These are phyloP conservation scores for Microcebus tavaratra DNA, from an alignment of 2,113 vertebrate species.

Conservation along the genomic window DNA sequence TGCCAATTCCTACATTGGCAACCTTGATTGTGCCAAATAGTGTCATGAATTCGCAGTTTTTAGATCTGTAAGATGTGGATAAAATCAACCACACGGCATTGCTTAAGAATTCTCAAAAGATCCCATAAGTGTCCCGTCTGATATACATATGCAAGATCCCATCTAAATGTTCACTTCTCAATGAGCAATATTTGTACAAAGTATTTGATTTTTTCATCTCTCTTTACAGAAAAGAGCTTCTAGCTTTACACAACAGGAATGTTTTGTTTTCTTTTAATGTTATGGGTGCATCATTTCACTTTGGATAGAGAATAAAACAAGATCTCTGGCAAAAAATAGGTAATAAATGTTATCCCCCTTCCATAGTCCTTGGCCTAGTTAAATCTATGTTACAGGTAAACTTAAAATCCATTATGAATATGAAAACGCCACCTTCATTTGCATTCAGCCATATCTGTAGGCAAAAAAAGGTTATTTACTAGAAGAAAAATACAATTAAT, in stretches of 20 bases:
- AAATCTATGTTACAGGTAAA: slow-evolving; percentile 49
- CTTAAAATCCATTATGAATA: slow-evolving; percentile 64
- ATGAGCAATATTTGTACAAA: slow-evolving; percentile 21
- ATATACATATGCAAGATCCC: background rate
- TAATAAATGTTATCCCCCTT: slow-evolving; percentile 24
- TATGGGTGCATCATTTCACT: background rate
- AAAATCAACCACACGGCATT: background rate
- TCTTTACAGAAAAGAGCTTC: background rate
- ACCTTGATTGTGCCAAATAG: background rate
- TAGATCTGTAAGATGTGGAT: background rate
- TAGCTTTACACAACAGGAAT: background rate
- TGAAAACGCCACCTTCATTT: slow-evolving; percentile 72
- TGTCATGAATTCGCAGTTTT: background rate
- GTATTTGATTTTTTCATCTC: background rate
- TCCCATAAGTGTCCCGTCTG: background rate
- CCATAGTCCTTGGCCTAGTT: slow-evolving; percentile 48
- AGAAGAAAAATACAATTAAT: slow-evolving; percentile 72
- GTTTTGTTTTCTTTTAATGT: background rate
- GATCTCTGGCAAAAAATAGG: slow-evolving; percentile 2
- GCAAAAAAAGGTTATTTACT: slow-evolving; percentile 63
- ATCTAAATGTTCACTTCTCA: background rate
- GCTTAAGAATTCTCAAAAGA: background rate
- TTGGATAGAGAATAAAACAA: background rate
- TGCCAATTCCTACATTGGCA: background rate
- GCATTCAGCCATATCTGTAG: slow-evolving; percentile 57